These are phyloP conservation scores for Cantharis nigra DNA, from an alignment of 2,888 invertebrate species.

Conservation along the genomic window DNA sequence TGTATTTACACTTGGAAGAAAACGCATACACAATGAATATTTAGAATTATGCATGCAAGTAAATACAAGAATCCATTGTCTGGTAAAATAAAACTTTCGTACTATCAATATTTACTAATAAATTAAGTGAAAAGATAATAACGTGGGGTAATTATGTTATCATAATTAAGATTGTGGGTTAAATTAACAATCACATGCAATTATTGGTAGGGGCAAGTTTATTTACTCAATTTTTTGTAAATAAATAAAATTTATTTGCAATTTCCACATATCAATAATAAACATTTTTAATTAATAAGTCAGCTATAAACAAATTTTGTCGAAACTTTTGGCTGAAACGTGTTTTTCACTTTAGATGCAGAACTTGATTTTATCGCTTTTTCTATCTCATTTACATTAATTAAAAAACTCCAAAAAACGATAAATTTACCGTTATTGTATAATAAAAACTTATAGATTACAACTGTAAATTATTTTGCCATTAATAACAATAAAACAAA, in stretches of 20 bases:
- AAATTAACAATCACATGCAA: not conserved
- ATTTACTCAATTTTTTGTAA: not conserved
- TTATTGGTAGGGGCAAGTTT: not conserved
- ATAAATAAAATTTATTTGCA: not conserved
- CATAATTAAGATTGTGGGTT: not conserved
- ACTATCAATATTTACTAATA: not conserved
- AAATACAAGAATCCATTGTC: not conserved
- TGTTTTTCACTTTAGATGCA: not conserved
- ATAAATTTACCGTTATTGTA: not conserved
- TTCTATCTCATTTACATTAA: not conserved
- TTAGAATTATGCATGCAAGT: not conserved
- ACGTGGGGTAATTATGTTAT: not conserved
- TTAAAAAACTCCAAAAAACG: not conserved
- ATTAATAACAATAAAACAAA: not conserved
- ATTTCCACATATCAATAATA: not conserved
- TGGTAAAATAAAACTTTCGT: not conserved
- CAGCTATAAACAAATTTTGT: not conserved
- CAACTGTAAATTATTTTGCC: not conserved
- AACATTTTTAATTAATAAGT: not conserved
- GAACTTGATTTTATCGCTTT: not conserved
- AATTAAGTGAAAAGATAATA: not conserved
- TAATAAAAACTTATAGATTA: not conserved
- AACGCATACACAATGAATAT: not conserved
- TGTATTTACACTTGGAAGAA: not conserved
- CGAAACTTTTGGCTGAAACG: not conserved